Conservation (phyloP, 2,888 invertebrate species). For the Phania funesta region DNA sequence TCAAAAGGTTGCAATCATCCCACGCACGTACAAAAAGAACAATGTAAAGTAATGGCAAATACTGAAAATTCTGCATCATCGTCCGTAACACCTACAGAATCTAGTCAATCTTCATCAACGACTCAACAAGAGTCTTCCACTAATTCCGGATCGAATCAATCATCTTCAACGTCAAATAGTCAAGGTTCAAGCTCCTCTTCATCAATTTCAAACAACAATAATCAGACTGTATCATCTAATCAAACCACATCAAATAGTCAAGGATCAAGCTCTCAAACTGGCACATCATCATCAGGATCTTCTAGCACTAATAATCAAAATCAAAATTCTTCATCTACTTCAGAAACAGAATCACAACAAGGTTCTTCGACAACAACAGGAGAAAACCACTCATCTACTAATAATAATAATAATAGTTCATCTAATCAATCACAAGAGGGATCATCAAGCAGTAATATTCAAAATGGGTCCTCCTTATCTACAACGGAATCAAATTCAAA, state of each 20-base stretch:
- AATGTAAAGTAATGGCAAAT: conserved; percentile 75
- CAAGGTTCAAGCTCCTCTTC: background rate
- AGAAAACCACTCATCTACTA: conserved; percentile 28
- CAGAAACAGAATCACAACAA: background rate
- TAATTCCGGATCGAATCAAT: conserved; percentile 11
- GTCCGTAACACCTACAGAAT: conserved; percentile 11
- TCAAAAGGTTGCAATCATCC: conserved; percentile 77
- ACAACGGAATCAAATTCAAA: conserved; percentile 63
- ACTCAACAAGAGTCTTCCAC: conserved; percentile 13
- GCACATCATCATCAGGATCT: conserved; percentile 34
- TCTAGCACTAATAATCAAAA: no score
- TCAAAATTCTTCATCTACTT: no score
- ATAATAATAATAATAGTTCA: conserved; percentile 6
- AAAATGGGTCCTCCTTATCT: conserved; percentile 6
- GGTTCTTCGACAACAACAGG: conserved; percentile 1
- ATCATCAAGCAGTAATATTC: conserved; percentile 25
- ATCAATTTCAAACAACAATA: conserved; percentile 18
- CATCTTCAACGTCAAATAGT: conserved; percentile 2
- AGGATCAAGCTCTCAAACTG: background rate
- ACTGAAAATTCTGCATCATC: conserved; percentile 52
- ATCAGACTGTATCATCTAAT: background rate
- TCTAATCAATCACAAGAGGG: conserved; percentile 5
- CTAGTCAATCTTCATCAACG: conserved; percentile 32
- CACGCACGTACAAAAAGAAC: conserved; percentile 75
- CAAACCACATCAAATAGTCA: conserved; percentile 17